These are phyloP conservation scores for Gnathonemus echidnorhynchus DNA, from an alignment of 2,113 vertebrate species.

Conservation along the genomic window DNA sequence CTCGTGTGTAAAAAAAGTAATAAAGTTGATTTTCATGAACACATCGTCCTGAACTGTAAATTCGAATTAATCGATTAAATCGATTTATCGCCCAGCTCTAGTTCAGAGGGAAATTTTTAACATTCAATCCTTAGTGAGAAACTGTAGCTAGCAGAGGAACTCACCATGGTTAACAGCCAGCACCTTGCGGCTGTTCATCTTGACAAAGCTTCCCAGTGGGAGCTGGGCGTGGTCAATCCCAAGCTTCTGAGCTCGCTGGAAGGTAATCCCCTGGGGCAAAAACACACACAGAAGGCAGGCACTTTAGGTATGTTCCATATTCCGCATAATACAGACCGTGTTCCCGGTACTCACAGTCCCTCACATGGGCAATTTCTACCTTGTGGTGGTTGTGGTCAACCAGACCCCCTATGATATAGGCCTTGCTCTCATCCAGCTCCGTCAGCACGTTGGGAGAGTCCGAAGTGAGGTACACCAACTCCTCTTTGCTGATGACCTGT, in stretches of 20 bases:
- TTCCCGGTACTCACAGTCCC: neutral
- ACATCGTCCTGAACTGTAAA: too few relatives aligned
- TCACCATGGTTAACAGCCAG: conserved; percentile 94
- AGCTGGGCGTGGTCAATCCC: conserved; percentile 87
- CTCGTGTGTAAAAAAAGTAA: too few relatives aligned
- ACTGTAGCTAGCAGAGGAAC: conserved; percentile 13
- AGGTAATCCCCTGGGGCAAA: conserved; percentile 74
- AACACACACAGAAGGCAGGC: neutral
- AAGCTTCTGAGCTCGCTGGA: conserved; percentile 71
- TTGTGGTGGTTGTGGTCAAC: conserved; percentile 98
- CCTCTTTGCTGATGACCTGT: conserved; percentile 74
- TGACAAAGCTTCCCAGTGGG: conserved; percentile 84
- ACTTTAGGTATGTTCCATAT: neutral
- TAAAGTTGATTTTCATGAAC: too few relatives aligned
- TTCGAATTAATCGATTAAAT: too few relatives aligned
- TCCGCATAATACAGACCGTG: neutral
- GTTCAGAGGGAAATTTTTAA: neutral
- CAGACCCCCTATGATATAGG: conserved; percentile 90
- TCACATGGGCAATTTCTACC: conserved; percentile 54
- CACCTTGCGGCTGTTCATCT: conserved; percentile 96
- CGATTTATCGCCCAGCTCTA: too few relatives aligned
- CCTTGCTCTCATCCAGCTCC: conserved; percentile 82
- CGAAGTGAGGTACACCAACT: conserved; percentile 90
- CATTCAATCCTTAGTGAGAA: neutral
- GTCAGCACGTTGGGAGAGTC: conserved; percentile 84